Percentiles rank a stretch among this genome's conserved stretches.
Conservation (phyloP, 1,140 invertebrate species). For the Pachyrhynchus sulphureomaculatus region DNA sequence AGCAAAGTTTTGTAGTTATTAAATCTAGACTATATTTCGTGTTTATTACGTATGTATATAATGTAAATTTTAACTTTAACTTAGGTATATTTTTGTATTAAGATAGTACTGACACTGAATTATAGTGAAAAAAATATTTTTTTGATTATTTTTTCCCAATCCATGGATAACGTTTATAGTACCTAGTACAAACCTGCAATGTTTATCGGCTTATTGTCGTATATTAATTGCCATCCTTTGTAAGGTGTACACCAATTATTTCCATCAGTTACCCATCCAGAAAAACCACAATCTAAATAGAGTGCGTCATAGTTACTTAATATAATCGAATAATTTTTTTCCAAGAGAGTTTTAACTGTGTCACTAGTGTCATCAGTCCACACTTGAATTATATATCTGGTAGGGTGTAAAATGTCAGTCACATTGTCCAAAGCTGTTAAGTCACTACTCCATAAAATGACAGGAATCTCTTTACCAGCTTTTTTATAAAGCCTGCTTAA, state of each 20-base stretch:
- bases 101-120: too few relatives aligned
- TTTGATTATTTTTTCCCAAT: too few relatives aligned
- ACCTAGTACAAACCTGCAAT: slow-evolving; percentile 54
- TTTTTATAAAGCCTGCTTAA: slow-evolving; percentile 51
- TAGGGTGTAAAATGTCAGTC: slow-evolving; percentile 65
- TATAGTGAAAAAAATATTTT: too few relatives aligned
- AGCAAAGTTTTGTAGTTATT: too few relatives aligned
- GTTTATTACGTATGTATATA: too few relatives aligned
- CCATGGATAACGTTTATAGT: too few relatives aligned
- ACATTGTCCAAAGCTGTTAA: slow-evolving; percentile 56
- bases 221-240: slow-evolving; percentile 83
- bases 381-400: slow-evolving; percentile 73
- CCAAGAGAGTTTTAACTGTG: slow-evolving; percentile 63
- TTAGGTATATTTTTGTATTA: too few relatives aligned
- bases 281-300: slow-evolving; percentile 79
- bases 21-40: too few relatives aligned
- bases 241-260: slow-evolving; percentile 86
- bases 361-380: slow-evolving; percentile 68
- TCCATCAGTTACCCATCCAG: slow-evolving; percentile 60
- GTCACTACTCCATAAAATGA: slow-evolving; percentile 74
- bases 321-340: slow-evolving; percentile 70
- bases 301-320: slow-evolving; percentile 80
- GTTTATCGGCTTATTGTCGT: slow-evolving; percentile 65
- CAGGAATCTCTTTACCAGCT: slow-evolving; percentile 48
- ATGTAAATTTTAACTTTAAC: too few relatives aligned